Conservation (phyloP, 2,113 vertebrate species). For the Anser brachyrhynchus region DNA sequence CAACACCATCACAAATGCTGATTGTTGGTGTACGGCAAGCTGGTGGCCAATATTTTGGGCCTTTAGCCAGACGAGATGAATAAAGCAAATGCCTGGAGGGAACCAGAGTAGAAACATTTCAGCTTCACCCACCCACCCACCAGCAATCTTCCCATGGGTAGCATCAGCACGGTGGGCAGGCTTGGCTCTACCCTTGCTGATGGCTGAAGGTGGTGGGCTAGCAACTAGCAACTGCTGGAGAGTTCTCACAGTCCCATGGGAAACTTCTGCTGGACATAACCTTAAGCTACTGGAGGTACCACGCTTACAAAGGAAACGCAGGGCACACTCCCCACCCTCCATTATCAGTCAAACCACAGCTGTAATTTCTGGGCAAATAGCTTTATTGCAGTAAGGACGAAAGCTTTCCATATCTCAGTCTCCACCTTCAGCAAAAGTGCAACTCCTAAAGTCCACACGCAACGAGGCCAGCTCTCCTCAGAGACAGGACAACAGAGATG, state of each 20-base stretch:
- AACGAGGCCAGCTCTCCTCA: neutral
- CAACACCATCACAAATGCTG: too few relatives aligned
- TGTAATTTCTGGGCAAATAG: neutral
- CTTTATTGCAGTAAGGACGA: neutral
- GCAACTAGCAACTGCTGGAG: neutral
- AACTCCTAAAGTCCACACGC: neutral
- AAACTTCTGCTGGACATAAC: neutral
- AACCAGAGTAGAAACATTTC: neutral
- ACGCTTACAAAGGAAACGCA: neutral
- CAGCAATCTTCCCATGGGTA: neutral
- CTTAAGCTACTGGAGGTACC: neutral
- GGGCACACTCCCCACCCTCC: fast-evolving
- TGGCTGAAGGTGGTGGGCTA: neutral
- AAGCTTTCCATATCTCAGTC: neutral
- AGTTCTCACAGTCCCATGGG: neutral
- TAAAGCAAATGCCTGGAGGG: neutral
- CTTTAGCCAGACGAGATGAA: neutral
- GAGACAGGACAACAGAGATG: neutral
- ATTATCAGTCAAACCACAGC: neutral
- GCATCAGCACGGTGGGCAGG: neutral
- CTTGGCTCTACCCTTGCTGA: neutral
- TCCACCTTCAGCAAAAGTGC: neutral
- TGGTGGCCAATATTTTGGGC: neutral
- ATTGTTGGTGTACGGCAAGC: neutral
- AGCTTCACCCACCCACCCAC: neutral